Evolutionary conservation across 2,888 invertebrate genomes (phyloP).

Genomic region (Dryadula phaetusa): DNA sequence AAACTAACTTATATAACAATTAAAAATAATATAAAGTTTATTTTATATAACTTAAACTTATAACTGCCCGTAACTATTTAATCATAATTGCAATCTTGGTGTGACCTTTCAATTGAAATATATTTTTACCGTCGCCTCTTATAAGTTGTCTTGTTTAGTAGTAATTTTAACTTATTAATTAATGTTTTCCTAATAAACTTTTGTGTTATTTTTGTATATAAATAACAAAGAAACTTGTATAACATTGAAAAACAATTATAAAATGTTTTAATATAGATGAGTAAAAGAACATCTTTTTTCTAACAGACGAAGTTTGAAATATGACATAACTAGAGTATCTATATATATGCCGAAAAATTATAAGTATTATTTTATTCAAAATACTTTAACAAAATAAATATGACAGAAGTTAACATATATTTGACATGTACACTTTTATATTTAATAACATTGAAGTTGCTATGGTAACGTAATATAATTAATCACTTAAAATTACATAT

Average conservation of each 20-base stretch:
- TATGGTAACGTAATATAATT: too few species aligned
- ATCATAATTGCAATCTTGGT: conserved; percentile 10
- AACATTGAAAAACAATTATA: background rate
- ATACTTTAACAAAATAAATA: too few species aligned
- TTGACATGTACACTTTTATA: too few species aligned
- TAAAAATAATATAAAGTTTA: background rate
- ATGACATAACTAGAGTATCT: too few species aligned
- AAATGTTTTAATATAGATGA: too few species aligned
- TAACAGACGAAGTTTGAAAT: too few species aligned
- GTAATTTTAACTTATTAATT: conserved; percentile 12
- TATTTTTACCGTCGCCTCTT: conserved; percentile 15
- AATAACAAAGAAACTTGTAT: background rate
- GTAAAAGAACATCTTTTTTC: too few species aligned
- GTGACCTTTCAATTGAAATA: conserved; percentile 18
- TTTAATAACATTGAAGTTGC: too few species aligned
- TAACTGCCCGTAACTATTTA: conserved; percentile 1
- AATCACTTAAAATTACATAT: background rate
- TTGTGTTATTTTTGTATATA: background rate
- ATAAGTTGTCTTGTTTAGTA: background rate
- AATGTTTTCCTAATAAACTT: background rate
- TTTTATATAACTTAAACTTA: conserved; percentile 7
- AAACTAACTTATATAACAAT: conserved; percentile 2
- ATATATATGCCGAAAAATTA: too few species aligned
- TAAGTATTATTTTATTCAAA: too few species aligned
- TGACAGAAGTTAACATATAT: too few species aligned